A percentile compares a stretch with the other conserved stretches of the same genome.
These are phyloP conservation scores for Melieria crassipennis DNA, from an alignment of 2,888 invertebrate species.

Conservation along the genomic window DNA sequence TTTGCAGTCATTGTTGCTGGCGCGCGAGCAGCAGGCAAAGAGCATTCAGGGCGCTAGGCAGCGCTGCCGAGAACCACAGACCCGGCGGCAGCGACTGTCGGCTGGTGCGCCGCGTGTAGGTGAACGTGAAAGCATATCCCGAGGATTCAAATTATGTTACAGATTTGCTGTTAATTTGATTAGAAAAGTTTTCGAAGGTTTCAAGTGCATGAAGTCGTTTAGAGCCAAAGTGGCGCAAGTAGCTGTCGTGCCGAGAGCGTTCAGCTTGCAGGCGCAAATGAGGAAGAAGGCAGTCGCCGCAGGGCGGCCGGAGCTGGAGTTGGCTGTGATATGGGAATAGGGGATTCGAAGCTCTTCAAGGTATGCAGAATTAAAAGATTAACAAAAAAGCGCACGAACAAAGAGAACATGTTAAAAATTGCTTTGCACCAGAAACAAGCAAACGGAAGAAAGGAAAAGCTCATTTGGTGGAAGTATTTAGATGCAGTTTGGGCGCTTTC, in stretches of 20 bases:
- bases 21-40: too few relatives aligned
- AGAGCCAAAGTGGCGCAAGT: too few relatives aligned
- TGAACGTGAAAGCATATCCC: background rate
- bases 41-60: too few relatives aligned
- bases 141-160: slow-evolving; percentile 6
- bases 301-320: background rate
- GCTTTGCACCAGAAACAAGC: too few relatives aligned
- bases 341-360: background rate
- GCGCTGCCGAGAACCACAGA: background rate
- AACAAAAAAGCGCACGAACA: background rate
- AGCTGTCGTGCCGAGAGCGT: background rate
- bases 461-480: too few relatives aligned
- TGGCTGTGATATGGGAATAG: background rate
- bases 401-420: too few relatives aligned
- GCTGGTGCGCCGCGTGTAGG: slow-evolving; percentile 8
- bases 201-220: background rate
- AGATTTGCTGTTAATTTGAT: slow-evolving; percentile 56
- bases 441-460: too few relatives aligned
- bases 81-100: slow-evolving; percentile 15
- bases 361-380: slow-evolving; percentile 2
- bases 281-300: background rate
- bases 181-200: slow-evolving; percentile 53
- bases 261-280: background rate
- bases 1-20: slow-evolving; percentile 52
- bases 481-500: too few relatives aligned